phyloP scores from a whole-genome alignment of 2,797 vertebrate species.

The Takifugu ocellatus region DNA sequence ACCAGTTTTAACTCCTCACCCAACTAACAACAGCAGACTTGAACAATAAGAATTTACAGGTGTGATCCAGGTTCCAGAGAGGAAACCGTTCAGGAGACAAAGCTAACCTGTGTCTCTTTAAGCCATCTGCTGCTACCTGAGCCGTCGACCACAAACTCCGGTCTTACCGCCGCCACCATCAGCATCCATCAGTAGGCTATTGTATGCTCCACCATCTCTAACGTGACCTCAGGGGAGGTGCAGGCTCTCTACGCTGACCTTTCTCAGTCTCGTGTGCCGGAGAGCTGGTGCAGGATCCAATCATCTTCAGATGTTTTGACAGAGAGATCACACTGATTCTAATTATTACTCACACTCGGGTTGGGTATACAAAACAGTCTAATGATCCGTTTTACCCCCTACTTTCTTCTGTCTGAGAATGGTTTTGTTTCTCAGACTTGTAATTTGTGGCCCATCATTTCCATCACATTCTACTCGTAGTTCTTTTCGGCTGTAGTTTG shows the following conservation, averaged over 20 bases:
- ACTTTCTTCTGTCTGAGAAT: not conserved
- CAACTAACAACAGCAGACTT: no score
- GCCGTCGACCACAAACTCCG: constrained; percentile 24
- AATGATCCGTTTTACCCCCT: not conserved
- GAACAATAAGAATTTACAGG: constrained; percentile 34
- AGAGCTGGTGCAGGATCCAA: no score
- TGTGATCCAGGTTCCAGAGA: constrained; percentile 48
- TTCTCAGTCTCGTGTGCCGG: not conserved
- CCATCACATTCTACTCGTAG: no score
- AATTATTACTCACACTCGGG: not conserved
- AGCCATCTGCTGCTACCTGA: constrained; percentile 53
- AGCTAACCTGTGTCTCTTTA: constrained; percentile 52
- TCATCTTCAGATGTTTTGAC: not conserved
- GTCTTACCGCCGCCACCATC: not conserved
- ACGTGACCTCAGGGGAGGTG: not conserved
- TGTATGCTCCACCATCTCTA: not conserved
- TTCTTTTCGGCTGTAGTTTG: no score
- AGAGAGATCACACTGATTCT: not conserved
- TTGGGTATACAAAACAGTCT: not conserved
- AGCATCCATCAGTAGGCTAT: not conserved
- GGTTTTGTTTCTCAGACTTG: not conserved
- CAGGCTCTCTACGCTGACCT: not conserved
- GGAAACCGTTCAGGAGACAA: constrained; percentile 58
- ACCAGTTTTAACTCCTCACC: not conserved
- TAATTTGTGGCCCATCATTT: no score